These are phyloP conservation scores for Pantala flavescens DNA, from an alignment of 1,140 invertebrate genomes.

Conservation along the genomic window DNA sequence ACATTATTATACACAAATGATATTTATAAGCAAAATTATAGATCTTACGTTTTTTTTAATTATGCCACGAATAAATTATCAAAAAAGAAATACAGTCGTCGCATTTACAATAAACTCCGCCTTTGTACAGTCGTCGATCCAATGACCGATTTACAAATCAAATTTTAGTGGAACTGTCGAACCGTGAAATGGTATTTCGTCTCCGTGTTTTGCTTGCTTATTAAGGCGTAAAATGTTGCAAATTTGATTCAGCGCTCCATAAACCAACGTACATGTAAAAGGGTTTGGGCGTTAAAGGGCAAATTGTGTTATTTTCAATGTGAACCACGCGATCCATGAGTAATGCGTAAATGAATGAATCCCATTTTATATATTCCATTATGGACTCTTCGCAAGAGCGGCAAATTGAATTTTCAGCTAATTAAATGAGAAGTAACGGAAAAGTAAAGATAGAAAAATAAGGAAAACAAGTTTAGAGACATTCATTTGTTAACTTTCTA, in stretches of 20 bases:
- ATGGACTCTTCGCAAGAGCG: background rate
- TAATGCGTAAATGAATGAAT: background rate
- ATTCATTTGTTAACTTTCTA: too few species aligned
- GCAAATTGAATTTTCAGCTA: background rate
- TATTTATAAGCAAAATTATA: too few species aligned
- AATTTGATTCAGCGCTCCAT: conserved; percentile 9
- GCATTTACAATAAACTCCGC: too few species aligned
- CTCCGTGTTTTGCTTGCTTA: conserved; percentile 5
- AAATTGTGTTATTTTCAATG: background rate
- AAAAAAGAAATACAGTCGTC: too few species aligned
- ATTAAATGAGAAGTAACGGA: background rate
- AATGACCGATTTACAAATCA: background rate
- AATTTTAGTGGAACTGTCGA: conserved; percentile 5
- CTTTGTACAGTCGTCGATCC: too few species aligned
- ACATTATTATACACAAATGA: too few species aligned
- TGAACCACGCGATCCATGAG: background rate
- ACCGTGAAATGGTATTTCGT: background rate
- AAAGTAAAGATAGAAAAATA: too few species aligned
- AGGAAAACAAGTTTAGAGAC: too few species aligned
- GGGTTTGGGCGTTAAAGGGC: background rate
- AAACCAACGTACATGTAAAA: background rate
- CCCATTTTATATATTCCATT: conserved; percentile 2
- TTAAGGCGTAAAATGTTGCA: conserved; percentile 6
- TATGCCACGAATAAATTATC: too few species aligned
- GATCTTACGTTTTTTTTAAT: too few species aligned